Evolutionary conservation across 2,888 invertebrate species (phyloP), one percentile per base, ranked within the genome.

Genomic region (Bellardia pandia): DNA sequence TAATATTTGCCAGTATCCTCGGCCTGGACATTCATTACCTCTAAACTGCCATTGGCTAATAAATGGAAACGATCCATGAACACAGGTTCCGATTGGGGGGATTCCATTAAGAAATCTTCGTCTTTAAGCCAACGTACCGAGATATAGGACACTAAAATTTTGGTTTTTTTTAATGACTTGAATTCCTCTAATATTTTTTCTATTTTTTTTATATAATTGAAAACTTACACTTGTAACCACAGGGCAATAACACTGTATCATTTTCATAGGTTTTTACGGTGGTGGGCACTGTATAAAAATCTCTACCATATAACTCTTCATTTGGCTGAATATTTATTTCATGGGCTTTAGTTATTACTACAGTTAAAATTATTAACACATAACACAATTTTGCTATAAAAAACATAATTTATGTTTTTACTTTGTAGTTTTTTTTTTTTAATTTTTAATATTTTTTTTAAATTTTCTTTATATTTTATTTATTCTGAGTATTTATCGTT

Each of bases 211-310:
- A 56, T 33, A 1, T 14, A 51, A 66, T 76, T 69, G 11, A 14
- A 1, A 37, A 92, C 95, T 95, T 94, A 96, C 97, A 96, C 90
- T 97, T 96, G 88, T 96, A 94, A 92, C 96, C 96, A 92, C 97
- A 98, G 0, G 97, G 97, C 86, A 98, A 93, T 37, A 96, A 91
- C 0, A 97, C 96, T 0, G 96, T 96, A 89, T 96, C 96, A 90
- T 97, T 97, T 92, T 97, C 96, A 88, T 95, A 95, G 4, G 96
- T 96, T 93, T 96, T 97, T 64, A 97, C 96, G 3, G 96, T 96
- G 5, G 96, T 96, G 0, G 97, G 96, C 0, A 96, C 94, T 93
- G 96, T 96, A 92, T 94, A 95, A 91, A 96, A 96, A 64, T 94
- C 94, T 93, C 84, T 64, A 58, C 48, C 64, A 23, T 69, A 81